A percentile compares a stretch with the other conserved stretches of the same genome.
Conservation (phyloP, 2,797 vertebrate species). For the Dromococcyx pavoninus region DNA sequence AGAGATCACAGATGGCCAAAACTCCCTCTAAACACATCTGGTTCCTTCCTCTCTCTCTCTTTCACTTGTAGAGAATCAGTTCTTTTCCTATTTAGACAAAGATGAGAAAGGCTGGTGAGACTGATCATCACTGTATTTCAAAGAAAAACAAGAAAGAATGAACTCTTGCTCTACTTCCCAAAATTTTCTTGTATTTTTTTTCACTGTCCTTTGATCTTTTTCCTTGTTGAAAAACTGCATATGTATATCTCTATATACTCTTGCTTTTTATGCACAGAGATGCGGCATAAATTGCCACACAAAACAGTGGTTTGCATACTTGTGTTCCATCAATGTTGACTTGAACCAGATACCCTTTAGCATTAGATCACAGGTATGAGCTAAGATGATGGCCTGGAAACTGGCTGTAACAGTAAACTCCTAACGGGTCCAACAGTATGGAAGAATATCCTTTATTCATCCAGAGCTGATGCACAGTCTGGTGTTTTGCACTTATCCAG, state of each 20-base stretch:
- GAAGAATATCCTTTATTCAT: background rate
- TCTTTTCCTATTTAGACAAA: background rate
- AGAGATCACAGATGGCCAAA: background rate
- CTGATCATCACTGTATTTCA: background rate
- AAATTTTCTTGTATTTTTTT: background rate
- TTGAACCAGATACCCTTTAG: background rate
- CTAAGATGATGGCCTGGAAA: background rate
- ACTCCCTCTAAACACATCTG: background rate
- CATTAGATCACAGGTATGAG: background rate
- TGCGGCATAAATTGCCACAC: background rate
- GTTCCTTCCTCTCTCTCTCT: background rate
- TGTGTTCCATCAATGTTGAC: background rate
- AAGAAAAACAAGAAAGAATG: background rate
- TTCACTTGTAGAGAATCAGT: background rate
- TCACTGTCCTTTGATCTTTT: background rate
- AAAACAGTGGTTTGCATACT: background rate
- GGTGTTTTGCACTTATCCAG: background rate
- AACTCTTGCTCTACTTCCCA: background rate
- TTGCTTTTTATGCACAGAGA: background rate
- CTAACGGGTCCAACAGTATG: background rate
- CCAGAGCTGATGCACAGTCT: fast-evolving
- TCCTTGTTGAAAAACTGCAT: background rate
- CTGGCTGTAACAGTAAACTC: background rate
- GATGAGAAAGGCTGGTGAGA: background rate
- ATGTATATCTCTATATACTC: background rate